phyloP scores from a whole-genome alignment of 1,140 invertebrate species.

The Ceratina australensis region DNA sequence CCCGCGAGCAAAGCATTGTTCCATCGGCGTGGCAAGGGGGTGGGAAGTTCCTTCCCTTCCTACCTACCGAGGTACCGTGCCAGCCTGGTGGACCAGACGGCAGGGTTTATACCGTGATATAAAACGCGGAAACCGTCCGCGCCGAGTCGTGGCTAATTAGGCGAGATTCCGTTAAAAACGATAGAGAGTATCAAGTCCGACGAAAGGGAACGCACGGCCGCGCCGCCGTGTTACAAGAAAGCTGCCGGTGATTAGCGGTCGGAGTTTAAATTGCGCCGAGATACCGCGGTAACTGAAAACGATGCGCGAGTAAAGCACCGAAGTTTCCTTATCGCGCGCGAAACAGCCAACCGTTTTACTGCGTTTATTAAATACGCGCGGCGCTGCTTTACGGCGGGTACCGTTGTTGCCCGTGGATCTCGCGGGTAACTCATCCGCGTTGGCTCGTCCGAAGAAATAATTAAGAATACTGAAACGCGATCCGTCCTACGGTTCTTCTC shows the following conservation, averaged over 20 bases:
- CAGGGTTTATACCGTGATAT: constrained; percentile 46
- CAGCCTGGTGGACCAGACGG: too few species aligned
- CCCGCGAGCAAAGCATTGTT: constrained; percentile 65
- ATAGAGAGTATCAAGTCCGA: constrained; percentile 1
- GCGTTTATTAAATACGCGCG: constrained; percentile 18
- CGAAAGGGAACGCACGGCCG: constrained; percentile 43
- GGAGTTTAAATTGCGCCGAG: background rate
- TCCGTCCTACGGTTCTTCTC: too few species aligned
- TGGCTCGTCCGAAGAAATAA: too few species aligned
- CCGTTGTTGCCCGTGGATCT: background rate
- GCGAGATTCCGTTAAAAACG: constrained; percentile 46
- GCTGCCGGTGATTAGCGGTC: constrained; percentile 46
- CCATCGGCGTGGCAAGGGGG: constrained; percentile 30
- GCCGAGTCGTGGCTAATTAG: constrained; percentile 56
- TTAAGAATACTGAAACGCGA: too few species aligned
- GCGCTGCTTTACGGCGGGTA: background rate
- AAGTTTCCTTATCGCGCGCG: constrained; percentile 26
- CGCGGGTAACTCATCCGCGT: too few species aligned
- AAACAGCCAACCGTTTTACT: background rate
- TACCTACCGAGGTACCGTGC: background rate
- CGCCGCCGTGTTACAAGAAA: constrained; percentile 38
- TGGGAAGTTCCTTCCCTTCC: constrained; percentile 42
- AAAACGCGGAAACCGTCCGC: constrained; percentile 58
- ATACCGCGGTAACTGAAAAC: constrained; percentile 27
- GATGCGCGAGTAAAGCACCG: constrained; percentile 13